Percentiles rank a stretch among this genome's conserved stretches.
phyloP scores from a whole-genome alignment of 2,113 vertebrate genomes.

The Brienomyrus brachyistius region DNA sequence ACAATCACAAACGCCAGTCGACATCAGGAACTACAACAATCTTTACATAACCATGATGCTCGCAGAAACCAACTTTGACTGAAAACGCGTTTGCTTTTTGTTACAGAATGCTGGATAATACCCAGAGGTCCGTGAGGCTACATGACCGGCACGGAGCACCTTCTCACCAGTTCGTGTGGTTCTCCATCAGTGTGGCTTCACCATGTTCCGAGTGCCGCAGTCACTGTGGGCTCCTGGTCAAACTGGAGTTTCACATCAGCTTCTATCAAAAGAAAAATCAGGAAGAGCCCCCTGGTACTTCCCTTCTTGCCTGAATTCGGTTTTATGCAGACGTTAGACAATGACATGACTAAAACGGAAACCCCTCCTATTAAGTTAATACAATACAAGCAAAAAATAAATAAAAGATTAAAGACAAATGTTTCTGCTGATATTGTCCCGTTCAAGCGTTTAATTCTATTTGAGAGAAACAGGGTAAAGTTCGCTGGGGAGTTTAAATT shows the following conservation, averaged over 20 bases:
- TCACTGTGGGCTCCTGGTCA: neutral
- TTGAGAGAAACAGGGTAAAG: neutral
- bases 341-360: neutral
- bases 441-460: neutral
- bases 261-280: neutral
- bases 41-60: neutral
- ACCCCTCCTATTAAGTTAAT: neutral
- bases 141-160: neutral
- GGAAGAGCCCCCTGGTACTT: neutral
- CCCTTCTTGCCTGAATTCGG: neutral
- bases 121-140: neutral
- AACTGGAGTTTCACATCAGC: neutral
- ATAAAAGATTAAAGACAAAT: neutral
- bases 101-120: neutral
- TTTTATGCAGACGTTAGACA: neutral
- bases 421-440: neutral
- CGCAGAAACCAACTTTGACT: neutral
- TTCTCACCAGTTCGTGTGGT: neutral
- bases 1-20: conserved; percentile 19
- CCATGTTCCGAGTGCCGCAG: conserved; percentile 4
- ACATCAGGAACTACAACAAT: conserved; percentile 14
- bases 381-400: neutral
- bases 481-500: neutral
- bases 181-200: conserved; percentile 20
- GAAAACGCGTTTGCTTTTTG: neutral